Percentiles rank a stretch among this genome's conserved stretches.
Conservation (phyloP, 2,113 vertebrate genomes). For the Pedetes capensis region DNA sequence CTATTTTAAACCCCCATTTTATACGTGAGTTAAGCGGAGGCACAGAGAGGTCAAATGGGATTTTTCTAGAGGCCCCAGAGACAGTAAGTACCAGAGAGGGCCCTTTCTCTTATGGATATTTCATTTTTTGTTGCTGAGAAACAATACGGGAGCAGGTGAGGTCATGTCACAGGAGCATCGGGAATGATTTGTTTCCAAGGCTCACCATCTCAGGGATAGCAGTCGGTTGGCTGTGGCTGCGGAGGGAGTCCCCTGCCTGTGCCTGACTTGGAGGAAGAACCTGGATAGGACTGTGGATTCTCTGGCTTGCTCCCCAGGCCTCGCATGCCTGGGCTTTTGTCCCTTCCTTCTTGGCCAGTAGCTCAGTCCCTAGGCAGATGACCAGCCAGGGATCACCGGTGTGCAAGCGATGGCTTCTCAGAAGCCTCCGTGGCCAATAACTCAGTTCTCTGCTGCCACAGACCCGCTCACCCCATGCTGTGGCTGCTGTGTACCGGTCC, state of each 20-base stretch:
- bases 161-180: not conserved
- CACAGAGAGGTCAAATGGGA: not conserved
- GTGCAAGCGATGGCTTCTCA: not conserved
- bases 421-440: not conserved
- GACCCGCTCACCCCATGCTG: too few species aligned
- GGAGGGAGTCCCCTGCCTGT: not conserved
- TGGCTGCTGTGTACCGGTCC: not conserved
- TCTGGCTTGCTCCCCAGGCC: not conserved
- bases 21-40: not conserved
- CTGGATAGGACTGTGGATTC: not conserved
- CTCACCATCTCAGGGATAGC: not conserved
- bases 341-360: slow-evolving; percentile 16
- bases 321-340: rapidly evolving
- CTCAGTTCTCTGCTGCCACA: rapidly evolving
- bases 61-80: not conserved
- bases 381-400: not conserved
- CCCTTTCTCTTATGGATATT: not conserved
- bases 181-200: not conserved
- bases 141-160: not conserved
- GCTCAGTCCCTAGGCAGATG: not conserved
- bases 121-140: not conserved
- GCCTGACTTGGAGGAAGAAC: not conserved
- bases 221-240: not conserved
- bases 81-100: not conserved
- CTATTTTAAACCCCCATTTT: not conserved